A percentile compares a stretch with the other conserved stretches of the same genome.
Evolutionary conservation across 2,113 vertebrate species (phyloP).

Genomic region (Acanthochromis polyacanthus): DNA sequence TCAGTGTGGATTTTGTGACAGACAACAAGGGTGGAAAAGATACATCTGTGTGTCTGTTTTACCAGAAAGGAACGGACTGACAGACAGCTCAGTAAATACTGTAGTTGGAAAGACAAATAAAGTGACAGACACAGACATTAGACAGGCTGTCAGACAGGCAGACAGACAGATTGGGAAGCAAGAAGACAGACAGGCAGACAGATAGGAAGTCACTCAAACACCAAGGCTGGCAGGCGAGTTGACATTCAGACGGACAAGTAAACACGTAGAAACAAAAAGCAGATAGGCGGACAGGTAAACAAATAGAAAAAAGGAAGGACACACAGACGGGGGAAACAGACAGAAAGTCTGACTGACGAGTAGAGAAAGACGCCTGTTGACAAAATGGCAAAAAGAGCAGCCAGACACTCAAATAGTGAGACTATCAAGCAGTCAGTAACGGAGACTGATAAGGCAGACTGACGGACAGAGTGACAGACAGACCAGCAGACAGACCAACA

Average conservation of each 20-base stretch:
- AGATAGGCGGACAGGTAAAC: neutral
- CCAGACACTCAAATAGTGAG: neutral
- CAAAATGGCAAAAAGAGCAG: neutral
- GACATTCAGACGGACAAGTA: slow-evolving; percentile 23
- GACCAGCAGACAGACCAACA: slow-evolving; percentile 2
- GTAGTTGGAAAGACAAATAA: slow-evolving; percentile 26
- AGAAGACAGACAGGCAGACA: slow-evolving; percentile 7
- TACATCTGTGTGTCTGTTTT: neutral
- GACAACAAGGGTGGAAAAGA: slow-evolving; percentile 17
- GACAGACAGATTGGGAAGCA: slow-evolving; percentile 2
- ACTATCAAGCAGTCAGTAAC: too few relatives aligned
- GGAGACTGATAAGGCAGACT: slow-evolving; percentile 1
- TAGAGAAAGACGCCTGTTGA: neutral
- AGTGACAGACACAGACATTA: slow-evolving; percentile 35
- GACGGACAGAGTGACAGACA: slow-evolving; percentile 1
- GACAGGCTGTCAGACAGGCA: slow-evolving; percentile 19
- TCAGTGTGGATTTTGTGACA: neutral
- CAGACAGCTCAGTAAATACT: slow-evolving; percentile 26
- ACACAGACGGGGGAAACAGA: neutral
- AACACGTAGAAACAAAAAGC: neutral
- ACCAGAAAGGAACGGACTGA: slow-evolving; percentile 4
- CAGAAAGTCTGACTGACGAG: neutral
- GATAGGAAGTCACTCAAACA: slow-evolving; percentile 21
- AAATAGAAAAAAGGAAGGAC: neutral
- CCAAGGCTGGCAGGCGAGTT: slow-evolving; percentile 1